These are phyloP conservation scores for Calidris pugnax DNA, from an alignment of 2,113 vertebrate species.

Conservation along the genomic window DNA sequence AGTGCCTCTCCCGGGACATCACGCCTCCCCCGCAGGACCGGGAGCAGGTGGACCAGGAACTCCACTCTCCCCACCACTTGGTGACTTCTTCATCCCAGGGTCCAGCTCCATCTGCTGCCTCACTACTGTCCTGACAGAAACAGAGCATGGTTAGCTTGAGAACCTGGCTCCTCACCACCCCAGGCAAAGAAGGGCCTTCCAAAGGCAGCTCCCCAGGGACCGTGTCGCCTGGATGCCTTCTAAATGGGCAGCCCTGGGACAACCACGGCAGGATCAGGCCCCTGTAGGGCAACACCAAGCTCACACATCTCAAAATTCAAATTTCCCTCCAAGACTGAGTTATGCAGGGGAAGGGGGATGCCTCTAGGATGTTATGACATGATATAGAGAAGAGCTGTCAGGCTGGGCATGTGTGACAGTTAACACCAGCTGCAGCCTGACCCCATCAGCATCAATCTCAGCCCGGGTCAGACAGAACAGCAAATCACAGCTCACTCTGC, in stretches of 20 bases:
- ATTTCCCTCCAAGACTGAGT: not conserved
- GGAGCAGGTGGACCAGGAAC: constrained; percentile 90
- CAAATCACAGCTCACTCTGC: not conserved
- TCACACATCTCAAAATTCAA: not conserved
- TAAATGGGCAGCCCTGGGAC: not conserved
- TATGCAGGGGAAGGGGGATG: not conserved
- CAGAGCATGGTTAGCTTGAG: constrained; percentile 62
- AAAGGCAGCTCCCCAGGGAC: not conserved
- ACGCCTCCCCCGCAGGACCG: constrained; percentile 88
- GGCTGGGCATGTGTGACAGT: not conserved
- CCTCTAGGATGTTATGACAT: not conserved
- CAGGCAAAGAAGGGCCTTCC: not conserved
- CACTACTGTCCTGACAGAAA: constrained; percentile 91
- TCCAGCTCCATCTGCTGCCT: constrained; percentile 76
- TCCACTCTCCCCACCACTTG: constrained; percentile 94
- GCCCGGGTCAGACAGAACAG: not conserved
- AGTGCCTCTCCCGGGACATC: constrained; percentile 87
- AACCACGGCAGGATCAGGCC: not conserved
- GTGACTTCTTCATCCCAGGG: constrained; percentile 82
- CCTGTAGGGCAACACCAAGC: not conserved
- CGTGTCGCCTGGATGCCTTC: not conserved
- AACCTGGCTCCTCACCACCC: not conserved
- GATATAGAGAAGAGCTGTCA: not conserved
- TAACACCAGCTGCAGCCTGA: not conserved
- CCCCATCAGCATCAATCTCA: not conserved